phyloP scores from a whole-genome alignment of 2,113 vertebrate genomes.

The Delphinapterus leucas region DNA sequence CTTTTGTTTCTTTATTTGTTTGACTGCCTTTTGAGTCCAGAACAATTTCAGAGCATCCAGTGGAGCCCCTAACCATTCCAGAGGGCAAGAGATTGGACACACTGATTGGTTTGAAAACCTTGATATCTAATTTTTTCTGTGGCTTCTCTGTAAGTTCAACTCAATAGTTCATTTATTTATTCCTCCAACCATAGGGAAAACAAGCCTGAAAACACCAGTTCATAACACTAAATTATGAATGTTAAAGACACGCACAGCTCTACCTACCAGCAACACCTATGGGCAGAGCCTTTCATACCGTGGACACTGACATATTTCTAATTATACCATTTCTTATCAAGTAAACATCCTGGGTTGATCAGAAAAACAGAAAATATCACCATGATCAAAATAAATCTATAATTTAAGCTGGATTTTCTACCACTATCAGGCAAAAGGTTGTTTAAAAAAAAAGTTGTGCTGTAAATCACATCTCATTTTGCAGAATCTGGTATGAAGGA shows the following conservation, averaged over 20 bases:
- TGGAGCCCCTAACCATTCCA: background rate
- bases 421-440: background rate
- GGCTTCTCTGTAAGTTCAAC: background rate
- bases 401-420: background rate
- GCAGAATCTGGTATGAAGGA: background rate
- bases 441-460: background rate
- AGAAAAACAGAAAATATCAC: background rate
- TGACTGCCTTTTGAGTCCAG: background rate
- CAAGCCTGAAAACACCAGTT: background rate
- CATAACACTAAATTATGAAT: background rate
- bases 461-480: background rate
- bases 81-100: background rate
- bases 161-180: background rate
- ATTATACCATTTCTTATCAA: background rate
- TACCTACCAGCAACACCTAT: background rate
- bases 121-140: background rate
- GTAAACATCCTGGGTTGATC: background rate
- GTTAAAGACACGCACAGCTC: background rate
- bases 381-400: background rate
- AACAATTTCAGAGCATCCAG: background rate
- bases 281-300: background rate
- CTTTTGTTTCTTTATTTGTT: slow-evolving; percentile 19
- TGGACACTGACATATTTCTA: background rate
- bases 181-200: background rate
- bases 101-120: background rate